phyloP scores from a whole-genome alignment of 2,888 invertebrate species.

The Augiades crinisus region DNA sequence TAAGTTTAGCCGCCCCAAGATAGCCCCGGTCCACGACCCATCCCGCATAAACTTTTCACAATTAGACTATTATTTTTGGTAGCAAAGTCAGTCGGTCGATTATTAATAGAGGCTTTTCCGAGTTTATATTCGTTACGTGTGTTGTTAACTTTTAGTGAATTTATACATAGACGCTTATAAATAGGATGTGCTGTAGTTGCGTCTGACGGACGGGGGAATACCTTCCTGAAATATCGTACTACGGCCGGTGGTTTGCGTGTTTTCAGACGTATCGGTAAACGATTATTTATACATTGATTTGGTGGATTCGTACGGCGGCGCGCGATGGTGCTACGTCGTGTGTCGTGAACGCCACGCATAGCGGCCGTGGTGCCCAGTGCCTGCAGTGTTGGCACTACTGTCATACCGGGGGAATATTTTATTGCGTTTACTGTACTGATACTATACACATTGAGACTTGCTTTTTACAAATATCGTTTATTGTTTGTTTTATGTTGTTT shows the following conservation, averaged over 20 bases:
- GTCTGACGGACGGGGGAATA: slow-evolving; percentile 82
- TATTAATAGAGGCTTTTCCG: slow-evolving; percentile 83
- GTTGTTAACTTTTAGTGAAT: slow-evolving; percentile 82
- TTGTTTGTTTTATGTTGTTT: too few species aligned
- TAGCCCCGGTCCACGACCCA: slow-evolving; percentile 81
- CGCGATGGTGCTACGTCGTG: slow-evolving; percentile 37
- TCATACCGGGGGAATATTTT: too few species aligned
- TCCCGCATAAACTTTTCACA: slow-evolving; percentile 82
- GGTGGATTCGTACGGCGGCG: slow-evolving; percentile 53
- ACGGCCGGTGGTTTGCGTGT: slow-evolving; percentile 76
- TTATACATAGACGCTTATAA: slow-evolving; percentile 82
- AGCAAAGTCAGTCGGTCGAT: slow-evolving; percentile 82
- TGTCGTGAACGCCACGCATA: too few species aligned
- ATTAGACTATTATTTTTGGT: slow-evolving; percentile 83
- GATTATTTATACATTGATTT: slow-evolving; percentile 80
- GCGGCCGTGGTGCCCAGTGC: too few species aligned
- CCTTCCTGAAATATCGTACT: slow-evolving; percentile 82
- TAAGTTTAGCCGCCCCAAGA: slow-evolving; percentile 82
- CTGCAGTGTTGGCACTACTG: too few species aligned
- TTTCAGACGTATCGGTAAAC: slow-evolving; percentile 80
- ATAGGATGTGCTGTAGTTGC: slow-evolving; percentile 81
- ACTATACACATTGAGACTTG: too few species aligned
- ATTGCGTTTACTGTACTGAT: too few species aligned
- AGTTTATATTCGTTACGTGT: slow-evolving; percentile 82
- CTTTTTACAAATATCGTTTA: too few species aligned